These are phyloP conservation scores for Balearica regulorum DNA, from an alignment of 2,797 vertebrate species.

Conservation along the genomic window DNA sequence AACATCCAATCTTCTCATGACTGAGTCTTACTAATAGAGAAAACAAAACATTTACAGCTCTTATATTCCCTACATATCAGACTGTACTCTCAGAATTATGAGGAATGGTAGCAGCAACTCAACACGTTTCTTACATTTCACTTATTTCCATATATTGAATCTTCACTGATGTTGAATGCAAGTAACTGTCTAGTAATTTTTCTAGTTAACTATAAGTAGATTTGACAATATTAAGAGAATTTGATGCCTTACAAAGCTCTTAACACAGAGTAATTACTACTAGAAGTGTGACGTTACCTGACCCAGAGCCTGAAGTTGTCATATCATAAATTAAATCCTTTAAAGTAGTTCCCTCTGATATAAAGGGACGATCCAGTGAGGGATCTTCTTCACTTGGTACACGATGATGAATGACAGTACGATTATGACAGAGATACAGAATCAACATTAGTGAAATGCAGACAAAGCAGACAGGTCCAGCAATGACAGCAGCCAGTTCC, in stretches of 20 bases:
- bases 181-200: background rate
- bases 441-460: conserved; percentile 91
- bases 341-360: conserved; percentile 93
- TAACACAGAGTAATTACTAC: background rate
- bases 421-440: conserved; percentile 92
- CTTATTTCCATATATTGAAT: background rate
- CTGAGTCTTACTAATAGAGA: background rate
- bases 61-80: background rate
- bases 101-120: background rate
- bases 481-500: conserved; percentile 91
- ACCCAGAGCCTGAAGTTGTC: conserved; percentile 97
- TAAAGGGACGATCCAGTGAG: conserved; percentile 92
- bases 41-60: background rate
- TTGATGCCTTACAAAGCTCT: background rate
- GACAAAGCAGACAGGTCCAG: conserved; percentile 91
- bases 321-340: conserved; percentile 99
- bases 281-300: conserved; percentile 76
- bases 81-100: background rate
- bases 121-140: background rate
- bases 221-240: background rate
- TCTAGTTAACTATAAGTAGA: background rate
- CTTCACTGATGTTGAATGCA: background rate
- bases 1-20: background rate
- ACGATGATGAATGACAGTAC: conserved; percentile 86
- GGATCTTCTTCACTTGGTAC: conserved; percentile 97